Percentiles rank a stretch among this genome's conserved stretches.
Conservation (phyloP, 2,888 invertebrate genomes). For the Drosophila maculinotata region DNA sequence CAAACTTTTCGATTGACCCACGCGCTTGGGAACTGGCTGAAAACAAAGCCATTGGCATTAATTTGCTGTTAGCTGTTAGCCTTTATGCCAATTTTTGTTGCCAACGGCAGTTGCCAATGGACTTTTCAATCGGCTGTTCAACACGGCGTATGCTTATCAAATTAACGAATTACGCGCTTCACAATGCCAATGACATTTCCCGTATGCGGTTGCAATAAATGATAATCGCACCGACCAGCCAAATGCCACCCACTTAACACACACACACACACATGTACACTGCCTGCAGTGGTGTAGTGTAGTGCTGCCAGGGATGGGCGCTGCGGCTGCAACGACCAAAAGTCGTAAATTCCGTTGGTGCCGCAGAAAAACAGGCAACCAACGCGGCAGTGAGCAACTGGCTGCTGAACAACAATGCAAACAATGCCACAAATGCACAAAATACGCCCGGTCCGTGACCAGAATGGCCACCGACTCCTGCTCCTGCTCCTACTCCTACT, state of each 20-base stretch:
- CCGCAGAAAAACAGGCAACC: conserved; percentile 69
- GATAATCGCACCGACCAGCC: conserved; percentile 60
- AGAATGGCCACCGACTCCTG: conserved; percentile 16
- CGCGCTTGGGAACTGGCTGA: conserved; percentile 5
- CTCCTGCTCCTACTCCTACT: background rate
- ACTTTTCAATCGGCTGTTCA: conserved; percentile 61
- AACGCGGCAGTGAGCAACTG: conserved; percentile 30
- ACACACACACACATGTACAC: background rate
- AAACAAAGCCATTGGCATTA: conserved; percentile 21
- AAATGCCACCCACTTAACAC: conserved; percentile 19
- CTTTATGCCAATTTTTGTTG: conserved; percentile 28
- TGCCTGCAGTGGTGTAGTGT: background rate
- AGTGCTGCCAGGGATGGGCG: conserved; percentile 39
- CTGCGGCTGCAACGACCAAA: conserved; percentile 67
- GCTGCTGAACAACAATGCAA: conserved; percentile 68
- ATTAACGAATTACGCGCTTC: conserved; percentile 74
- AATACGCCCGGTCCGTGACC: conserved; percentile 60
- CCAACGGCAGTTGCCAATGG: conserved; percentile 30
- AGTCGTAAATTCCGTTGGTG: conserved; percentile 74
- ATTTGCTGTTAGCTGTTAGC: conserved; percentile 25
- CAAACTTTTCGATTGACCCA: conserved; percentile 13
- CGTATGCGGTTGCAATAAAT: conserved; percentile 76
- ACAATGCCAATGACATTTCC: conserved; percentile 63
- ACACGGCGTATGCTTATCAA: conserved; percentile 76
- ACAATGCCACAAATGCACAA: conserved; percentile 78